phyloP scores from a whole-genome alignment of 2,797 vertebrate genomes.

The Phrynocephalus forsythii region DNA sequence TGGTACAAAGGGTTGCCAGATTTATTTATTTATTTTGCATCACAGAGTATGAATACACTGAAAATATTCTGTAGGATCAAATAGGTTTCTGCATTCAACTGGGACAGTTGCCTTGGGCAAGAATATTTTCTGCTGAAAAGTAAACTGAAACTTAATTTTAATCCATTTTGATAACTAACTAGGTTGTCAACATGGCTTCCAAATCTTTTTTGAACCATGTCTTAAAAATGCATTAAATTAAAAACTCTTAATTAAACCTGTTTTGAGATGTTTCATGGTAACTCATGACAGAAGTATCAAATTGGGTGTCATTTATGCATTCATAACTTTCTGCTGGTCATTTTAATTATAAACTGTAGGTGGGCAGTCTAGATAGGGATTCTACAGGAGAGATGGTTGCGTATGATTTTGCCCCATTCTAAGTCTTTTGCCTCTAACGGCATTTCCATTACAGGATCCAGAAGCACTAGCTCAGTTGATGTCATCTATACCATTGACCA shows the following conservation, averaged over 20 bases:
- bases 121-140: not conserved
- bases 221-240: not conserved
- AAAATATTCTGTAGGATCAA: not conserved
- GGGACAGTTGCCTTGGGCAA: not conserved
- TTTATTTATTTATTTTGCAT: not conserved
- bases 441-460: conserved; percentile 84
- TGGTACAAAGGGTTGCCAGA: not conserved
- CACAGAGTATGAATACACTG: no score
- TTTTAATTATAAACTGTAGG: not conserved
- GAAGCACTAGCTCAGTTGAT: conserved; percentile 92
- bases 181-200: not conserved
- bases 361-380: not conserved
- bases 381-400: not conserved
- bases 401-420: not conserved
- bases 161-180: not conserved
- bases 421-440: not conserved
- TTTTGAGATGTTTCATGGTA: not conserved
- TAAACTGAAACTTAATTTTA: not conserved
- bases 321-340: no score
- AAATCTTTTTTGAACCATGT: not conserved
- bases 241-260: not conserved
- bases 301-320: no score
- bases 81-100: not conserved
- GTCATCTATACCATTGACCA: conserved; percentile 93
- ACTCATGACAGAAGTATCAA: not conserved